Base-by-base conservation (phyloP, 2,113 vertebrate genomes). In the Tyto alba region DNA sequence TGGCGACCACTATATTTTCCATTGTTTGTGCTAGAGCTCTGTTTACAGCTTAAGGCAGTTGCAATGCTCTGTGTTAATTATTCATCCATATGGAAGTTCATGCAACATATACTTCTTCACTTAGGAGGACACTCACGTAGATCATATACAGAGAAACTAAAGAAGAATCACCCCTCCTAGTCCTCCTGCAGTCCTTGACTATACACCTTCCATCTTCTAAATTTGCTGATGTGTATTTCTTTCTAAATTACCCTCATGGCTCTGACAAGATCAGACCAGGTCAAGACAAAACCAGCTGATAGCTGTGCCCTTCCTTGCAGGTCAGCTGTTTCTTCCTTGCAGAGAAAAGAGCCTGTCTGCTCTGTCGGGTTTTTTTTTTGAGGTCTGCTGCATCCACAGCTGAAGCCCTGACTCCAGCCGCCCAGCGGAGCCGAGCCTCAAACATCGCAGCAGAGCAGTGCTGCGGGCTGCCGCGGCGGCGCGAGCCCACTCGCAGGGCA, bases 1-100 rank as follows among this genome's bases (percentile, higher is more conserved):
- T 87, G 84, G 73, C 90, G 80, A 95, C 64, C 40, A 6, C 83
- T 89, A 0, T 81, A 45, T 94, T 96, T 97, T 93, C 88, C 92
- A 57, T 48, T 92, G 71, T 94, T 90, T 80, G 52, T 71, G 47
- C 52, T 94, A 38, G 89, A 87, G 43, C 66, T 97, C 60, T 95
- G 56, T 78, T 89, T 90, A 64, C 34, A 79, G 36, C 40, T 94
- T 60, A 78, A 75, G 82, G 89, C 48, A 53, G 17, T 84, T 89
- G 47, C 0, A 0, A 17, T 89, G 53, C 64, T 87, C 20, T 20
- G 2, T 43, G 43, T 45, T 90, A 72, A 88, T 90, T 15, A 20
- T 82, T 88, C 30, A 27, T 66, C 66, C 64, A 16, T 71, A 74
- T 78, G 83, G 90, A 90, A 84, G 90, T 84, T 43, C 9, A 20